Evolutionary conservation across 1,140 invertebrate species (phyloP).

Genomic region (Samia ricini): DNA sequence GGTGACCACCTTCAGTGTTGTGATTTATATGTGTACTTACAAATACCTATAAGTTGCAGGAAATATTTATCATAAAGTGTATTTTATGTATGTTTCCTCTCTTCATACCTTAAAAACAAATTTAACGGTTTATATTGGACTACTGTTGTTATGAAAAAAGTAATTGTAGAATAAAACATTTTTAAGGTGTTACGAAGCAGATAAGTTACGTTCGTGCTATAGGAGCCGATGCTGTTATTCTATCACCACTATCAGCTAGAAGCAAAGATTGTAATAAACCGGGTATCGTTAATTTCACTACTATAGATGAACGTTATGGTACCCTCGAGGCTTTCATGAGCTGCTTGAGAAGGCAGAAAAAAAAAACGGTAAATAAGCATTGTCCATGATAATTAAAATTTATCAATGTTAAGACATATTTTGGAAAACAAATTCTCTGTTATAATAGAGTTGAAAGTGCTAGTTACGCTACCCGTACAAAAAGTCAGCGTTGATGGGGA

Average conservation of each 20-base stretch:
- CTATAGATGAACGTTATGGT: constrained; percentile 84
- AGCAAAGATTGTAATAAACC: constrained; percentile 82
- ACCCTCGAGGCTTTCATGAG: constrained; percentile 81
- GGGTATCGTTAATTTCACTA: constrained; percentile 83
- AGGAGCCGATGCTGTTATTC: constrained; percentile 77
- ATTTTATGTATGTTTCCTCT: too few species aligned
- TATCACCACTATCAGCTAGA: constrained; percentile 81
- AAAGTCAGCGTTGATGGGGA: constrained; percentile 85
- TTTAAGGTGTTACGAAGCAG: constrained; percentile 54
- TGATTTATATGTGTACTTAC: too few species aligned
- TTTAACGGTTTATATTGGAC: too few species aligned
- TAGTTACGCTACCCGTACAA: constrained; percentile 81
- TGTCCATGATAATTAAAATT: background rate
- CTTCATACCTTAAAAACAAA: too few species aligned
- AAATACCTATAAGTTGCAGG: too few species aligned
- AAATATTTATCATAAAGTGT: too few species aligned
- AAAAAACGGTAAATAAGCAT: constrained; percentile 61
- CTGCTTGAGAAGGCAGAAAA: constrained; percentile 81
- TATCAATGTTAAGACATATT: background rate
- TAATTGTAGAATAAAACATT: constrained; percentile 2
- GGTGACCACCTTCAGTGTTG: too few species aligned
- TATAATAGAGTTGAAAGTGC: constrained; percentile 59
- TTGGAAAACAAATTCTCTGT: background rate
- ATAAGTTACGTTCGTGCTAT: constrained; percentile 62
- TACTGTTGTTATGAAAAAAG: too few species aligned